A percentile compares a stretch with the other conserved stretches of the same genome.
Conservation (phyloP, 2,113 vertebrate genomes). For the Ptilonorhynchus violaceus region DNA sequence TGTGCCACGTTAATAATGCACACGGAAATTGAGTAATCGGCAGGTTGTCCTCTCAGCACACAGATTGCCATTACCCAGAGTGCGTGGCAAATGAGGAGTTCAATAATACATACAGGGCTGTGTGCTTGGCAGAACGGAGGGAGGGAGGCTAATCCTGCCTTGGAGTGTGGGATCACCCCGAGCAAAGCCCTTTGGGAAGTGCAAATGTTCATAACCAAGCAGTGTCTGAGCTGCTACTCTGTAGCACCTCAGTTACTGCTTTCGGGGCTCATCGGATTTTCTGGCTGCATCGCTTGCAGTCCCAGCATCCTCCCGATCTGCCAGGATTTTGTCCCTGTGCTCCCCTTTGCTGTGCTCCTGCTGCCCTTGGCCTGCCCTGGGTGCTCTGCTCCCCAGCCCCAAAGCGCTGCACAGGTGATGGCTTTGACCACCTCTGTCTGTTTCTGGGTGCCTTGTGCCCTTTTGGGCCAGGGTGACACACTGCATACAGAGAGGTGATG, state of each 20-base stretch:
- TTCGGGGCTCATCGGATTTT: not conserved
- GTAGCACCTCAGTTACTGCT: not conserved
- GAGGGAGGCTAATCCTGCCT: not conserved
- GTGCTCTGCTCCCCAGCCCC: not conserved
- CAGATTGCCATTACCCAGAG: not conserved
- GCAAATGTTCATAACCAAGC: not conserved
- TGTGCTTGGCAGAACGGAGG: not conserved
- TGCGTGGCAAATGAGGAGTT: not conserved
- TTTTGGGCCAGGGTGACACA: not conserved
- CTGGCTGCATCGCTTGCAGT: not conserved
- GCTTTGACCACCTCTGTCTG: not conserved
- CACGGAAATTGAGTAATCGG: not conserved
- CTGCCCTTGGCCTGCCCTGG: not conserved
- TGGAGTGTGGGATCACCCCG: not conserved
- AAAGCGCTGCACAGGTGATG: not conserved
- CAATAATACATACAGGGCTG: conserved; percentile 10
- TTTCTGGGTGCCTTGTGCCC: not conserved
- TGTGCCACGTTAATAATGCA: conserved; percentile 18
- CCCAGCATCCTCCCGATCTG: not conserved
- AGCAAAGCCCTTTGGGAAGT: conserved; percentile 32
- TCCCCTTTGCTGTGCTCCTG: not conserved
- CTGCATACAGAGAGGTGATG: not conserved
- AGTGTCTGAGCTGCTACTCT: not conserved
- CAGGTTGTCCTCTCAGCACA: conserved; percentile 27
- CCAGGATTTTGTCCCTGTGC: rapidly evolving